A percentile compares a stretch with the other conserved stretches of the same genome.
These are phyloP conservation scores for Liasis olivaceus DNA, from an alignment of 2,797 vertebrate species.

Conservation along the genomic window DNA sequence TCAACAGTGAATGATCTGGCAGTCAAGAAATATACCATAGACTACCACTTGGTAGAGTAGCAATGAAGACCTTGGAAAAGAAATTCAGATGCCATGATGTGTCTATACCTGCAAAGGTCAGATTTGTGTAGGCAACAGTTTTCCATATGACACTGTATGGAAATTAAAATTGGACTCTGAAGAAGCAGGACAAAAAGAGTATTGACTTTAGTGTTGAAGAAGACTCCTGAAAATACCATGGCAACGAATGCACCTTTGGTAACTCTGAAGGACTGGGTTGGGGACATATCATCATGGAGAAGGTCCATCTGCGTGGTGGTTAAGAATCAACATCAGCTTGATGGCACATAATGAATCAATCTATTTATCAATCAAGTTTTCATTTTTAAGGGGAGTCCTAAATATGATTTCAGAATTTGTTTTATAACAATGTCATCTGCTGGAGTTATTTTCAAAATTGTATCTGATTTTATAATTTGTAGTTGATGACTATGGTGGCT, in stretches of 20 bases:
- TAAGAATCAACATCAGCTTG: background rate
- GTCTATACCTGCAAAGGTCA: background rate
- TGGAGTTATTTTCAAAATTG: background rate
- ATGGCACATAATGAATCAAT: background rate
- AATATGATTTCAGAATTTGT: background rate
- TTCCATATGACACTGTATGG: background rate
- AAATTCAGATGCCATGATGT: background rate
- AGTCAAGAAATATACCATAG: background rate
- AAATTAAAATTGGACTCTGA: background rate
- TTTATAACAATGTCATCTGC: background rate
- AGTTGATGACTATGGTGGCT: background rate
- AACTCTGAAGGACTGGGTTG: background rate
- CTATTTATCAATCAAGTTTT: background rate
- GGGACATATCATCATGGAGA: background rate
- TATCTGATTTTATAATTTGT: background rate
- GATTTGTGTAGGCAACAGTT: background rate
- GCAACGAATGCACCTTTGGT: background rate
- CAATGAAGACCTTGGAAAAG: background rate
- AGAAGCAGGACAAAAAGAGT: background rate
- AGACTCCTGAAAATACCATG: background rate
- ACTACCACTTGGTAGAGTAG: background rate
- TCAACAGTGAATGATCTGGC: background rate
- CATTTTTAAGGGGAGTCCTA: background rate
- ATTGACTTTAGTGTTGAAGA: background rate
- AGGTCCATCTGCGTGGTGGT: background rate